Percentiles rank a stretch among this genome's conserved stretches.
These are phyloP conservation scores for Strigamia crassipes DNA, from an alignment of 2,888 invertebrate genomes.

Conservation along the genomic window DNA sequence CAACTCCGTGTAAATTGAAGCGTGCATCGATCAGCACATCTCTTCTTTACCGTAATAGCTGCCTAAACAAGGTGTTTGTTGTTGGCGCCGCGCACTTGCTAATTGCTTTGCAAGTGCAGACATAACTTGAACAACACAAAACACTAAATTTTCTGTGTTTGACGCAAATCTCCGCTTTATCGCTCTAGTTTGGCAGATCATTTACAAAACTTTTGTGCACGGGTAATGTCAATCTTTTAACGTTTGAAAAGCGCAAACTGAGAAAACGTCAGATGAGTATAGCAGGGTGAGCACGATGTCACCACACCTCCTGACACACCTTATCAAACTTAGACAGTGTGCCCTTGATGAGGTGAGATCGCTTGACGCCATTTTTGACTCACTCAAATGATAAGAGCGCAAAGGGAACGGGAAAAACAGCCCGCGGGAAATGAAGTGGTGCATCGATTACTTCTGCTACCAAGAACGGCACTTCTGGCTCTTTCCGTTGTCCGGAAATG, in stretches of 20 bases:
- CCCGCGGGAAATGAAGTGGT: conserved; percentile 36
- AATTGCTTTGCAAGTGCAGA: conserved; percentile 18
- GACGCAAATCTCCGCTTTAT: conserved; percentile 11
- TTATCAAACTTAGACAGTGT: background rate
- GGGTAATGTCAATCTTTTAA: too few species aligned
- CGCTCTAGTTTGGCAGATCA: background rate
- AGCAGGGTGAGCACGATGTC: background rate
- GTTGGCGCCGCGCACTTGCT: background rate
- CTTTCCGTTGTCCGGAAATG: conserved; percentile 25
- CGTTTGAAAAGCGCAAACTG: background rate
- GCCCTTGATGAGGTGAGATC: conserved; percentile 16
- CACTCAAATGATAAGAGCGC: conserved; percentile 20
- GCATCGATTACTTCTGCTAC: conserved; percentile 4
- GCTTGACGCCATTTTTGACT: conserved; percentile 29
- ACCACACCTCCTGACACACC: background rate
- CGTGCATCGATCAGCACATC: conserved; percentile 1
- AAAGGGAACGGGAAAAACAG: conserved; percentile 20
- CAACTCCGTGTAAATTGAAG: background rate
- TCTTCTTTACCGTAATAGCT: background rate
- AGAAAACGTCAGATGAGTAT: background rate
- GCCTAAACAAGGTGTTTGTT: conserved; percentile 34
- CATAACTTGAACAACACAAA: background rate
- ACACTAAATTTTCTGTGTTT: conserved; percentile 19
- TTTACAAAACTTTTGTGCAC: background rate
- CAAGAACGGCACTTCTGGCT: conserved; percentile 3